Evolutionary conservation across 2,888 invertebrate species (phyloP), one percentile per base, ranked within the genome.

Genomic region (Dioctria linearis): DNA sequence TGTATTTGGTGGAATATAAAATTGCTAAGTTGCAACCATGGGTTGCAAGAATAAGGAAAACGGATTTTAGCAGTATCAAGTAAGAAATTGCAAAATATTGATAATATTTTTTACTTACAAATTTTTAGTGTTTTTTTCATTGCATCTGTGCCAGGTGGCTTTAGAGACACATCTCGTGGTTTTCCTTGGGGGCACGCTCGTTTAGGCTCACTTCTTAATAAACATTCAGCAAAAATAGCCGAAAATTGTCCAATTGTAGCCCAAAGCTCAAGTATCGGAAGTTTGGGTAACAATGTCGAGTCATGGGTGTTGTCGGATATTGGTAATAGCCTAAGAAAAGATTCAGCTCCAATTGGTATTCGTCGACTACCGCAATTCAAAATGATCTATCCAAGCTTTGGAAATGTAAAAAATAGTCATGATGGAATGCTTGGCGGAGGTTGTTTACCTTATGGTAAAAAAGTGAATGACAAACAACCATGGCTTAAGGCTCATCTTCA

Each of bases 191-290:
- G 93, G 3, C 88, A 93, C 86, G 90, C 91, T 0, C 90, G 92
- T 0, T 90, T 94, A 5, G 92, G 92, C 0, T 87, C 91, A 4
- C 85, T 95, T 57, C 88, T 97, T 8, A 90, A 92, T 3, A 91
- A 93, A 82, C 91, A 96, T 86, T 94, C 94, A 51, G 85, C 91
- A 0, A 88, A 91, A 0, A 85, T 90, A 0, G 86, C 86, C 2
- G 90, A 92, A 84, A 89, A 89, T 8, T 95, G 95, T 92, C 92
- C 94, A 0, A 90, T 98, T 0, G 87, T 97, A 3, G 95, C 95
- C 0, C 98, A 98, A 89, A 95, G 96, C 79, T 98, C 97, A 46
- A 98, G 97, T 83, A 93, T 98, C 59, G 98, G 98, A 40, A 94
- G 94, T 82, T 91, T 96, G 75, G 98, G 98, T 2, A 90, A 93